phyloP scores from a whole-genome alignment of 2,888 invertebrate genomes.

The Caenorhabditis imperialis region DNA sequence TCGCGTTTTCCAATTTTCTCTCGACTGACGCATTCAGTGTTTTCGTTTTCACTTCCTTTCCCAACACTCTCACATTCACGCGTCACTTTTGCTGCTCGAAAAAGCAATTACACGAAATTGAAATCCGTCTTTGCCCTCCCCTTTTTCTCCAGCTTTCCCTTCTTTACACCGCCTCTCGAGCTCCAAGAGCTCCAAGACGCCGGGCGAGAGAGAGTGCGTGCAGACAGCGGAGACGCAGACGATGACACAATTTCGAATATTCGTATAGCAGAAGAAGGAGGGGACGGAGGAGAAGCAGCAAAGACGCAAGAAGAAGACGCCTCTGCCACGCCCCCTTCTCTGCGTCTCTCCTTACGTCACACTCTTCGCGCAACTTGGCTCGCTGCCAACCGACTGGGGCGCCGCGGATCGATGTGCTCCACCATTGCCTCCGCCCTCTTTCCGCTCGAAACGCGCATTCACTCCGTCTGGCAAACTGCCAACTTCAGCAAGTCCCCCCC shows the following conservation, averaged over 20 bases:
- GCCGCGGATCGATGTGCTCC: conserved; percentile 33
- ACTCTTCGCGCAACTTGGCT: conserved; percentile 26
- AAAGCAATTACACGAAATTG: conserved; percentile 53
- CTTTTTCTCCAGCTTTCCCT: conserved; percentile 2
- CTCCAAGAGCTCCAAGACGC: background rate
- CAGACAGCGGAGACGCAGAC: background rate
- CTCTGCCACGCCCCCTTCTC: conserved; percentile 3
- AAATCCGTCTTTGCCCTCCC: conserved; percentile 27
- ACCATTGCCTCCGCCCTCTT: conserved; percentile 19
- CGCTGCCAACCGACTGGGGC: conserved; percentile 48
- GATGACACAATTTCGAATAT: conserved; percentile 36
- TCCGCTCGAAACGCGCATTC: conserved; percentile 37
- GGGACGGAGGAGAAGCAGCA: conserved; percentile 3
- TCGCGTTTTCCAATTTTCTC: conserved; percentile 9
- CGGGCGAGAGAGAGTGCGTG: background rate
- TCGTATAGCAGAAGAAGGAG: conserved; percentile 32
- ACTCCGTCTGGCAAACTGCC: conserved; percentile 34
- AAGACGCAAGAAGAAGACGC: conserved; percentile 10
- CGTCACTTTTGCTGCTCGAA: conserved; percentile 44
- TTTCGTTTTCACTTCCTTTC: conserved; percentile 2
- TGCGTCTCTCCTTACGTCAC: conserved; percentile 3
- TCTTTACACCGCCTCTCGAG: conserved; percentile 6
- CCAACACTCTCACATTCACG: conserved; percentile 6
- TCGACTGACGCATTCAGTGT: conserved; percentile 9
- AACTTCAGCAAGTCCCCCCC: conserved; percentile 34